Evolutionary conservation across 2,113 vertebrate species (phyloP).

Genomic region (Tor tambroides): DNA sequence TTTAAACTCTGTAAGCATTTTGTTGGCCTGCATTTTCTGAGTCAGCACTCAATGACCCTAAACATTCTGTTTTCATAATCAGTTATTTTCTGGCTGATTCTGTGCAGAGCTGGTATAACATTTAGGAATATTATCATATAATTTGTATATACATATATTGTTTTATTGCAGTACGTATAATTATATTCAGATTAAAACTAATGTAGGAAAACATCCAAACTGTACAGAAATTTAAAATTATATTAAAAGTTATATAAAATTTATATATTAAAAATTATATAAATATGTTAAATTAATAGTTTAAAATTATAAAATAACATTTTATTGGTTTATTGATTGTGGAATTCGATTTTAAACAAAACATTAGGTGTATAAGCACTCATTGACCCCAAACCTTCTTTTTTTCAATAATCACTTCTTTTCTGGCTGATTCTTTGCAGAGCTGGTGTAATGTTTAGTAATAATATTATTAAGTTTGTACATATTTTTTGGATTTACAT

Average conservation of each 20-base stretch:
- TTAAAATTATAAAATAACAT: too few relatives aligned
- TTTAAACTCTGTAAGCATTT: conserved; percentile 25
- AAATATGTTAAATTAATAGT: too few relatives aligned
- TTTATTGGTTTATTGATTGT: too few relatives aligned
- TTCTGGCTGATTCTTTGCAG: neutral
- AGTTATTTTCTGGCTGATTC: neutral
- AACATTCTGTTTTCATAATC: neutral
- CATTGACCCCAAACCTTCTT: neutral
- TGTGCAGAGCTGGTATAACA: neutral
- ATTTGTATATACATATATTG: too few relatives aligned
- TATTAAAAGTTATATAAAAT: too few relatives aligned
- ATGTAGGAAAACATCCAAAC: too few relatives aligned
- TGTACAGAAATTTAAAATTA: too few relatives aligned
- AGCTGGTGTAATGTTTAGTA: neutral
- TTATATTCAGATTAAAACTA: too few relatives aligned
- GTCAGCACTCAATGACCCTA: conserved; percentile 4
- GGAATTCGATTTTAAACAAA: too few relatives aligned
- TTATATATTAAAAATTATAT: too few relatives aligned
- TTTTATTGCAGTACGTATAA: too few relatives aligned
- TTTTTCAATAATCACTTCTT: neutral
- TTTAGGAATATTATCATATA: neutral
- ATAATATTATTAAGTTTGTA: neutral
- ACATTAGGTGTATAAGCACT: neutral
- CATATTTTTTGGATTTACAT: too few relatives aligned
- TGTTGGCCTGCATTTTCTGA: conserved; percentile 11